Conservation (phyloP, 35 echinoderm and acorn worm genomes). For the Patiria miniata region DNA sequence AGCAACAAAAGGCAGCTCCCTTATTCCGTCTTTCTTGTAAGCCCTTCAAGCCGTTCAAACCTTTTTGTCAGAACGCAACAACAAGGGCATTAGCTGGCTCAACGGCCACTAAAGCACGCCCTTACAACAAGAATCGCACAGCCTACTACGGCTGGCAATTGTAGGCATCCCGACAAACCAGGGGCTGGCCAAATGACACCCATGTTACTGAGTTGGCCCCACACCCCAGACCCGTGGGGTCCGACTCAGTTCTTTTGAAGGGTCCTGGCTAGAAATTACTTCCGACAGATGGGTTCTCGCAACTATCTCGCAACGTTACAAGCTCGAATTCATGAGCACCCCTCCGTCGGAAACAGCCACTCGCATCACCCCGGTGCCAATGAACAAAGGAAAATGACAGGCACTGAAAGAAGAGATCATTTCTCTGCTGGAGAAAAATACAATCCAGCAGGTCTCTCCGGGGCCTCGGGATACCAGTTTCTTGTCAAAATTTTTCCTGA, state of each 20-base stretch:
- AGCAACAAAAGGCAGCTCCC: too few relatives aligned
- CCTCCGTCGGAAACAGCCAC: background rate
- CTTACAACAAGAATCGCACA: too few relatives aligned
- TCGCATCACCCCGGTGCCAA: background rate
- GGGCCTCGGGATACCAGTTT: background rate
- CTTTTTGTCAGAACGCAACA: too few relatives aligned
- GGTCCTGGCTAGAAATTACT: constrained; percentile 13
- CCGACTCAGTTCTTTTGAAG: background rate
- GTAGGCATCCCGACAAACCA: too few relatives aligned
- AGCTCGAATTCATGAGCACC: background rate
- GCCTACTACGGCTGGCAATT: too few relatives aligned
- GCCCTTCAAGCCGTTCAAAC: too few relatives aligned
- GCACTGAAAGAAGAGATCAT: background rate
- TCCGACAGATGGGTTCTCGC: background rate
- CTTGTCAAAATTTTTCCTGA: constrained; percentile 31
- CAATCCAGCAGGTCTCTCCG: background rate
- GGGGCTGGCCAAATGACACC: too few relatives aligned
- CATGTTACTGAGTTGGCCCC: too few relatives aligned
- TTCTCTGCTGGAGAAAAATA: background rate
- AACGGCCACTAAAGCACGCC: too few relatives aligned
- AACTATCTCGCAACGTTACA: background rate
- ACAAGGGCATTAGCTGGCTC: too few relatives aligned
- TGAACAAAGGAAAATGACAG: background rate
- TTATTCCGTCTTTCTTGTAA: too few relatives aligned
- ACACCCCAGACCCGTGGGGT: background rate